These are phyloP conservation scores for Charanyca ferruginea DNA, from an alignment of 2,888 invertebrate species.

Conservation along the genomic window DNA sequence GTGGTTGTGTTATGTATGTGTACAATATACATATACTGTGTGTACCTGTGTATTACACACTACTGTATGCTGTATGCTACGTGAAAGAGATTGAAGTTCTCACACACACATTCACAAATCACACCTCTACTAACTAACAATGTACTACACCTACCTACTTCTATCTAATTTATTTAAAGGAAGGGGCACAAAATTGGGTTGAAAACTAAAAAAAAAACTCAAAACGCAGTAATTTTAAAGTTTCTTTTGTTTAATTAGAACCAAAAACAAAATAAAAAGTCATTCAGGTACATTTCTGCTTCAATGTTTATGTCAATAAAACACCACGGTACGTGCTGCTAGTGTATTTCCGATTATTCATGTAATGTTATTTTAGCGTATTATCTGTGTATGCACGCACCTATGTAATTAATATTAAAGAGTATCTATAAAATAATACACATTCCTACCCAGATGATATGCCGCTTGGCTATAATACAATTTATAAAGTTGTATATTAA, in stretches of 20 bases:
- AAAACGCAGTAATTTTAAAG: slow-evolving; percentile 48
- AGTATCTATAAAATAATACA: slow-evolving; percentile 57
- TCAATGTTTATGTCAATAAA: slow-evolving; percentile 69
- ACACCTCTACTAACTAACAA: slow-evolving; percentile 56
- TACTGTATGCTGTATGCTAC: slow-evolving; percentile 51
- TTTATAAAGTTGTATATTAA: slow-evolving; percentile 91
- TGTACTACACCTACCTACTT: slow-evolving; percentile 64
- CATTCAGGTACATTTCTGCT: slow-evolving; percentile 38
- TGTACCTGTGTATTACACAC: slow-evolving; percentile 43
- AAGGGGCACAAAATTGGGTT: slow-evolving; percentile 76
- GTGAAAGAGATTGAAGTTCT: slow-evolving; percentile 62
- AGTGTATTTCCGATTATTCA: slow-evolving; percentile 62
- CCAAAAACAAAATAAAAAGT: slow-evolving; percentile 49
- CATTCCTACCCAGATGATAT: slow-evolving; percentile 71
- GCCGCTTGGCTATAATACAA: slow-evolving; percentile 81
- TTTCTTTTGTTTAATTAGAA: slow-evolving; percentile 23
- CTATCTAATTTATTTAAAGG: slow-evolving; percentile 76
- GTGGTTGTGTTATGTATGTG: slow-evolving; percentile 65
- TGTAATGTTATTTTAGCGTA: slow-evolving; percentile 59
- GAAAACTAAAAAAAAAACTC: slow-evolving; percentile 57
- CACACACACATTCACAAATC: slow-evolving; percentile 67
- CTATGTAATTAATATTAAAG: slow-evolving; percentile 52
- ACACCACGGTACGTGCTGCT: slow-evolving; percentile 62
- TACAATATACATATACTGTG: slow-evolving; percentile 25
- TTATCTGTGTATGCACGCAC: slow-evolving; percentile 49